Evolutionary conservation across 2,797 vertebrate species (phyloP).

Genomic region (Enteromius treurensis): DNA sequence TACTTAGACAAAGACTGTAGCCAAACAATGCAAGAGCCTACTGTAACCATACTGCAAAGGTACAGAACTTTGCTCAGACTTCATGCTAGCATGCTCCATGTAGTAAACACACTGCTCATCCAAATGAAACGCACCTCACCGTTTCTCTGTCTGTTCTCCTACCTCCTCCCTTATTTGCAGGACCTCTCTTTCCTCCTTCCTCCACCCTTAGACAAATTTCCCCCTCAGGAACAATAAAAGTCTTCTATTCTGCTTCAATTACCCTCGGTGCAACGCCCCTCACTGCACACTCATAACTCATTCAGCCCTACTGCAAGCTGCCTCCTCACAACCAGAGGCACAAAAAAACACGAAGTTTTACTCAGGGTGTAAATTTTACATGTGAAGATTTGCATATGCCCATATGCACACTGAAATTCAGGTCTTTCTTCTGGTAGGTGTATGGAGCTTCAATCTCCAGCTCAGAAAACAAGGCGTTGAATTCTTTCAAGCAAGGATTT

Average conservation of each 20-base stretch:
- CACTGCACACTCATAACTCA: slow-evolving; percentile 75
- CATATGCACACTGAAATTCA: slow-evolving; percentile 12
- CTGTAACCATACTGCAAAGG: slow-evolving; percentile 68
- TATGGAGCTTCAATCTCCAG: slow-evolving; percentile 12
- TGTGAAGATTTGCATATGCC: slow-evolving; percentile 27
- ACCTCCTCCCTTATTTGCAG: slow-evolving; percentile 18
- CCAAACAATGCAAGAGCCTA: neutral
- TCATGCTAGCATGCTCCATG: slow-evolving; percentile 61
- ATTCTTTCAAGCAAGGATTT: slow-evolving; percentile 24
- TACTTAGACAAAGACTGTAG: neutral
- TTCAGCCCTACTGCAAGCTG: slow-evolving; percentile 56
- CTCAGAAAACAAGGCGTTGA: slow-evolving; percentile 4
- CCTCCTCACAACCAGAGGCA: slow-evolving; percentile 35
- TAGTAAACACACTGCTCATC: slow-evolving; percentile 67
- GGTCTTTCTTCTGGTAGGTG: slow-evolving; percentile 2
- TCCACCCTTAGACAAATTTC: slow-evolving; percentile 68
- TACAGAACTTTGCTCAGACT: slow-evolving; percentile 68
- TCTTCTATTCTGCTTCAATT: slow-evolving; percentile 81
- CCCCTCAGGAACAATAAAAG: slow-evolving; percentile 78
- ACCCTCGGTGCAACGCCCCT: slow-evolving; percentile 71
- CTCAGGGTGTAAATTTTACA: slow-evolving; percentile 14
- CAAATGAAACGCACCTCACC: slow-evolving; percentile 66
- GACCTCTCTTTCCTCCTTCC: slow-evolving; percentile 58
- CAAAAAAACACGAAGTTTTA: slow-evolving; percentile 21
- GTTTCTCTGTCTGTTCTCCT: slow-evolving; percentile 1